Evolutionary conservation across 1,140 invertebrate species (phyloP), one percentile per base, ranked within the genome.

Genomic region (Streblospio benedicti): DNA sequence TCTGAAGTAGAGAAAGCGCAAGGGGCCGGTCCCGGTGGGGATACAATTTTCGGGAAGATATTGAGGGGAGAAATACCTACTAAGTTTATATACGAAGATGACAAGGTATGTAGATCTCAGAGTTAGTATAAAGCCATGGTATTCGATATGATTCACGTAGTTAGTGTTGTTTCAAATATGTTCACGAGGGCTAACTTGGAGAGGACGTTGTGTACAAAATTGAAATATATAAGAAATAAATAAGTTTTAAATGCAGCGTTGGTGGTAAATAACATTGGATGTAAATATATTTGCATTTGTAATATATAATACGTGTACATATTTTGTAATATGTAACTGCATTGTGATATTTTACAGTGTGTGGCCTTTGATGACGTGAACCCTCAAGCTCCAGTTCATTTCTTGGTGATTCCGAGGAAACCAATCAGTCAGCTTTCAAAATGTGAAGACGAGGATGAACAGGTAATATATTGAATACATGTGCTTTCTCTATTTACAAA

Each of bases 371-470:
- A 86, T 62, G 95, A 99, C 81, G 82, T 97, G 25, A 87, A 83
- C 69, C 86, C 91, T 2, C 90, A 95, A 80, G 95, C 95, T 12
- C 96, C 96, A 0, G 85, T 87, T 0, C 96, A 99, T 77, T 96
- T 97, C 72, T 76, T 99, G 64, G 94, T 99, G 0, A 97, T 99
- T 69, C 96, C 96, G 3, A 85, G 87, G 41, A 96, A 94, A 76
- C 85, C 86, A 0, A 95, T 99, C 67, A 3, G 84, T 0, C 88
- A 88, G 77, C 75, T 98, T 0, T 90, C 89, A 0, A 84, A 85
- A 69, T 84, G 86, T 30, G 81, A 84, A 49, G 86, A 90, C 65
- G 81, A 74, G 2, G 93, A 79, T 66, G 56, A 72, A 54, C 41
- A 62, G 69, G 75, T 76, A 14, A 49, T 18, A 18, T 31, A 16